Percentiles rank a stretch among this genome's conserved stretches.
phyloP scores from a whole-genome alignment of 2,113 vertebrate species.

The Pipa parva region DNA sequence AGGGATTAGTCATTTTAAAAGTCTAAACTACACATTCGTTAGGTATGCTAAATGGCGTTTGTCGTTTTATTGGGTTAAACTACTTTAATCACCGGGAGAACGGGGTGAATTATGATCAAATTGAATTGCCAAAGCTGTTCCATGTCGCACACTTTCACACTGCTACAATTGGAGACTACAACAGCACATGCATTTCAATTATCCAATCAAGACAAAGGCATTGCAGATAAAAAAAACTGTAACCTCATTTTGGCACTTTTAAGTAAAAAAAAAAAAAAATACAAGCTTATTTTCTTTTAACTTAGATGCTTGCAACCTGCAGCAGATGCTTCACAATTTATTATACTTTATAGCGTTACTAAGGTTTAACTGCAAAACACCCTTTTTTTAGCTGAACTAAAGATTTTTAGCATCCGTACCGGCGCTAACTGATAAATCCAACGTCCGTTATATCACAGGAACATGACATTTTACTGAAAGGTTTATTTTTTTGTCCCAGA shows the following conservation, averaged over 20 bases:
- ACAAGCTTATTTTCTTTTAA: no score
- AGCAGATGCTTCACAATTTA: no score
- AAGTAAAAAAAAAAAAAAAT: no score
- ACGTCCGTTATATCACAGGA: background rate
- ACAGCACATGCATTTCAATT: slow-evolving; percentile 10
- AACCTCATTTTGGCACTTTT: background rate
- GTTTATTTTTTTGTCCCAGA: slow-evolving; percentile 5
- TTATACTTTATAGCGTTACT: no score
- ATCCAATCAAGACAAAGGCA: slow-evolving; percentile 5
- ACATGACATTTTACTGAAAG: background rate
- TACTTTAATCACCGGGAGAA: slow-evolving; percentile 47
- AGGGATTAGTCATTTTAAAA: slow-evolving; percentile 72
- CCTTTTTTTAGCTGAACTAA: no score
- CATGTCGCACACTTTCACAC: background rate
- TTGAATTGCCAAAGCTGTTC: slow-evolving; percentile 44
- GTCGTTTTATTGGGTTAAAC: slow-evolving; percentile 53
- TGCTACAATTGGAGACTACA: slow-evolving; percentile 9
- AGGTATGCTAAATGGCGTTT: slow-evolving; percentile 61
- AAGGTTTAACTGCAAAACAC: no score
- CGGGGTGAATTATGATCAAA: slow-evolving; percentile 27
- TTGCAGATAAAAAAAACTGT: background rate
- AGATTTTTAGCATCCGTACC: no score
- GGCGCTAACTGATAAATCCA: no score
- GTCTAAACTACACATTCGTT: slow-evolving; percentile 52
- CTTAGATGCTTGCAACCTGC: no score